Evolutionary conservation across 2,888 invertebrate genomes (phyloP).

Genomic region (Chouioia cunea): DNA sequence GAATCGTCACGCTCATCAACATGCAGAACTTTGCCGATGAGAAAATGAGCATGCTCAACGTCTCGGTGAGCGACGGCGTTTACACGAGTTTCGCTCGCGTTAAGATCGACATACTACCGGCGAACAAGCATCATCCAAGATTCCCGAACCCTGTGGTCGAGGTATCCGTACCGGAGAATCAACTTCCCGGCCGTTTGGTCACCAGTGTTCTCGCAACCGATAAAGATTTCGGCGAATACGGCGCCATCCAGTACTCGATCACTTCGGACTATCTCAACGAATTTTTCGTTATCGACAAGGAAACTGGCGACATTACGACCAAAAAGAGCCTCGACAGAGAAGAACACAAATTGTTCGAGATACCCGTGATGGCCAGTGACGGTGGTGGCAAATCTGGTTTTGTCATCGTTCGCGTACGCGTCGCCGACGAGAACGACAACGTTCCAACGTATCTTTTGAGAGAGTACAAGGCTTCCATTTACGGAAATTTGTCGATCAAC

Average conservation of each 20-base stretch:
- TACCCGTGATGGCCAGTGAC: constrained; percentile 87
- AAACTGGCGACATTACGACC: constrained; percentile 79
- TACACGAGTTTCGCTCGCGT: constrained; percentile 90
- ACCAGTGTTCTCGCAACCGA: constrained; percentile 83
- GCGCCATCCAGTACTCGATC: constrained; percentile 82
- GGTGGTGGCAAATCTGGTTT: constrained; percentile 84
- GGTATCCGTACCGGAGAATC: constrained; percentile 85
- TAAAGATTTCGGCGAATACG: constrained; percentile 84
- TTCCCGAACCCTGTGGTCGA: constrained; percentile 85
- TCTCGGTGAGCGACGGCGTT: constrained; percentile 95
- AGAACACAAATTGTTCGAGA: constrained; percentile 76
- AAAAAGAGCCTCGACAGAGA: constrained; percentile 83
- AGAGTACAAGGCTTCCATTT: constrained; percentile 83
- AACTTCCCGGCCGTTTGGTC: constrained; percentile 80
- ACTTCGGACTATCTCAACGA: constrained; percentile 80
- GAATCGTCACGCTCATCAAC: constrained; percentile 79
- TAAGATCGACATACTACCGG: constrained; percentile 82
- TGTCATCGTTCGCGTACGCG: constrained; percentile 82
- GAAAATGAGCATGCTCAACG: constrained; percentile 81
- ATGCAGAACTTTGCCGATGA: constrained; percentile 80
- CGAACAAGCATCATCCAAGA: constrained; percentile 83
- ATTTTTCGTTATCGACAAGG: constrained; percentile 80
- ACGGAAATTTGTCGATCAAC: constrained; percentile 73
- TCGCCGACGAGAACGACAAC: constrained; percentile 88
- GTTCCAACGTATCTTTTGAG: constrained; percentile 81